Evolutionary conservation across 1,140 invertebrate genomes (phyloP).

Genomic region (Eumaeus atala): DNA sequence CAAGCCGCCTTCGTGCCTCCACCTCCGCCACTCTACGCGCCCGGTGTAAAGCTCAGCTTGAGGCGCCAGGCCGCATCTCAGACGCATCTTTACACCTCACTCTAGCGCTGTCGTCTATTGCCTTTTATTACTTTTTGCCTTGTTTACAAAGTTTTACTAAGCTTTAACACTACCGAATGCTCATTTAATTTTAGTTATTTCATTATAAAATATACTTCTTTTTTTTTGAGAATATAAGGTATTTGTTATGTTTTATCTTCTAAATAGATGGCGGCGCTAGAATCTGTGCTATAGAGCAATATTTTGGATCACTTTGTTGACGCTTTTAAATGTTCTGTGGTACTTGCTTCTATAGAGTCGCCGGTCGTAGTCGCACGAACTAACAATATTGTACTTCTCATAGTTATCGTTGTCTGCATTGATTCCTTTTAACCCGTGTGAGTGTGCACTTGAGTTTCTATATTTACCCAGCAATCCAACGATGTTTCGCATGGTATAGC

Average conservation of each 20-base stretch:
- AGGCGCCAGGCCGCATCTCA: neutral
- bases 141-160: neutral
- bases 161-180: slow-evolving; percentile 8
- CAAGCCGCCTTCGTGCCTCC: slow-evolving; percentile 26
- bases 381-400: slow-evolving; percentile 73
- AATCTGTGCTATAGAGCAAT: neutral
- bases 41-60: neutral
- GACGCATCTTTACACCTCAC: neutral
- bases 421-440: slow-evolving; percentile 24
- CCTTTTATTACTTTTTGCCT: neutral
- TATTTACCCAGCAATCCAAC: slow-evolving; percentile 23
- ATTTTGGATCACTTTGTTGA: neutral
- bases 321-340: slow-evolving; percentile 1
- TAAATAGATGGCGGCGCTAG: slow-evolving; percentile 7
- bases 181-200: slow-evolving; percentile 6
- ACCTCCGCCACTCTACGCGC: neutral
- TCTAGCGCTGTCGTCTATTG: slow-evolving; percentile 4
- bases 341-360: slow-evolving; percentile 8
- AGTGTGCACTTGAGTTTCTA: slow-evolving; percentile 18
- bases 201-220: neutral
- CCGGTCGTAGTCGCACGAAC: slow-evolving; percentile 21
- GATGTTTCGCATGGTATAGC: slow-evolving; percentile 46
- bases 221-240: slow-evolving; percentile 8
- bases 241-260: slow-evolving; percentile 5
- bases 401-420: slow-evolving; percentile 43